Evolutionary conservation across 2,888 invertebrate genomes (phyloP).

Genomic region (Chrysolina haemoptera): DNA sequence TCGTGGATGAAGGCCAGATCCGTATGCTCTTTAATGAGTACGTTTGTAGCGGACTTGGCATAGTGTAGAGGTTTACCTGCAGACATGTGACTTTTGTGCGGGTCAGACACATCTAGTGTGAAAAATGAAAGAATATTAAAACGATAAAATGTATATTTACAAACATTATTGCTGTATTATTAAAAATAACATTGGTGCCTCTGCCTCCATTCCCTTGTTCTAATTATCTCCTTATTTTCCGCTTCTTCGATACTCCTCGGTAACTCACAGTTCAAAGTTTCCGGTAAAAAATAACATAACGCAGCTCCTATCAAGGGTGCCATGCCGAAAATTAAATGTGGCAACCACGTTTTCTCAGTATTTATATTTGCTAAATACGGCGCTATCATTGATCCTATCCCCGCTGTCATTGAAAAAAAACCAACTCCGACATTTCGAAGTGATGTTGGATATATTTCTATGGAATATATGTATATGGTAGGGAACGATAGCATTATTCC

Average conservation of each 20-base stretch:
- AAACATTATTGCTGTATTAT: too few species aligned
- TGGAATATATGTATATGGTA: conserved; percentile 88
- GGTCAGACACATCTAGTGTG: too few species aligned
- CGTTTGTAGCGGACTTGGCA: too few species aligned
- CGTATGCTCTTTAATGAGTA: too few species aligned
- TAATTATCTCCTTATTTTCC: conserved; percentile 67
- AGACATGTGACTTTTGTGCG: too few species aligned
- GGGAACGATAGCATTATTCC: conserved; percentile 89
- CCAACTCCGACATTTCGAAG: conserved; percentile 90
- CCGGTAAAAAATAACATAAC: conserved; percentile 80
- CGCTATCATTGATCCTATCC: conserved; percentile 88
- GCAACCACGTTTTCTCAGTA: conserved; percentile 73
- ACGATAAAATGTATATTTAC: too few species aligned
- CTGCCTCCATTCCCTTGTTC: not conserved
- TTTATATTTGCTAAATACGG: conserved; percentile 82
- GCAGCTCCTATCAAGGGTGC: conserved; percentile 79
- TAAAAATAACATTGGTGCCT: not conserved
- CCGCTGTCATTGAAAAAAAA: conserved; percentile 85
- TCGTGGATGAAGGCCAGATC: too few species aligned
- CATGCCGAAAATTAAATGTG: conserved; percentile 79
- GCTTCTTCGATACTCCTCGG: conserved; percentile 88
- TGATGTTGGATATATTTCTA: conserved; percentile 91
- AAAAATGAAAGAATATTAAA: too few species aligned
- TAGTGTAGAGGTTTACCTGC: too few species aligned
- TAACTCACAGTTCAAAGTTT: conserved; percentile 82